Conservation (phyloP, 1,140 invertebrate species). For the Vanessa tameamea region DNA sequence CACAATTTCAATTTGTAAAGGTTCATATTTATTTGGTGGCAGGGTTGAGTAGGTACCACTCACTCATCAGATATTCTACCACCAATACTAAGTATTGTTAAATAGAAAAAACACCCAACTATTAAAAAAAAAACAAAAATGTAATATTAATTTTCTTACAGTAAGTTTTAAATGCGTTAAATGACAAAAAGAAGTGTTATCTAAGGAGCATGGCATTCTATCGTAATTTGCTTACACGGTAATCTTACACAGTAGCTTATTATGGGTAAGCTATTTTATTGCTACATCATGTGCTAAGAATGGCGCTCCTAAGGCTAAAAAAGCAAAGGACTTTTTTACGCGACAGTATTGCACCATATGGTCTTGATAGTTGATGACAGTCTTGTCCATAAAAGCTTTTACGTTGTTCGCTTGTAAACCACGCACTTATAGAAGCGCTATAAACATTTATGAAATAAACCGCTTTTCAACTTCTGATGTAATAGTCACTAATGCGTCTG, state of each 20-base stretch:
- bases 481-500: constrained; percentile 2
- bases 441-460: constrained; percentile 25
- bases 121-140: background rate
- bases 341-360: constrained; percentile 70
- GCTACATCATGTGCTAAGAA: constrained; percentile 13
- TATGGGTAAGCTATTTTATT: constrained; percentile 11
- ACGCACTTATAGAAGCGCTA: constrained; percentile 29
- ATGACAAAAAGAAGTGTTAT: background rate
- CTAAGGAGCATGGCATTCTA: background rate
- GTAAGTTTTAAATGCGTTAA: background rate
- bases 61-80: no score
- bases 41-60: no score
- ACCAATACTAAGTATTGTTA: no score
- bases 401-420: constrained; percentile 51
- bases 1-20: no score
- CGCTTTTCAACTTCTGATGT: constrained; percentile 25
- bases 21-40: no score
- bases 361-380: constrained; percentile 58
- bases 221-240: constrained; percentile 11
- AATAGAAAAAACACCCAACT: no score
- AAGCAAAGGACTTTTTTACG: constrained; percentile 41
- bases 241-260: constrained; percentile 9
- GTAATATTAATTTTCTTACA: background rate
- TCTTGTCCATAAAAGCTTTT: constrained; percentile 71
- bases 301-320: constrained; percentile 9